Conservation (phyloP, 2,797 vertebrate genomes). For the Sphaeramia orbicularis region DNA sequence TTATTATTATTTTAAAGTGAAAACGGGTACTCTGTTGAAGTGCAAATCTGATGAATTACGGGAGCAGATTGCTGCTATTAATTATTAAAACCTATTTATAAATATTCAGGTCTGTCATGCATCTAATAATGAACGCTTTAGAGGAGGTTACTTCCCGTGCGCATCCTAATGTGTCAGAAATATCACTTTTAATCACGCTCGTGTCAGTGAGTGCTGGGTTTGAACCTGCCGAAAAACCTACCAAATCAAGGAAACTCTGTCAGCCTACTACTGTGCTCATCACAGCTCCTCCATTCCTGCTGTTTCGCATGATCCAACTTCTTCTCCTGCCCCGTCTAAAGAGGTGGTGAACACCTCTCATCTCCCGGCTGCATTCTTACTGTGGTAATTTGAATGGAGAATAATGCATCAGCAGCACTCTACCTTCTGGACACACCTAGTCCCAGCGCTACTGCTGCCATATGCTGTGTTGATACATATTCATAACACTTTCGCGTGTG, state of each 20-base stretch:
- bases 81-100: slow-evolving; percentile 99
- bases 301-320: slow-evolving; percentile 57
- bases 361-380: slow-evolving; percentile 70
- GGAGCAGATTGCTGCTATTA: slow-evolving; percentile 99
- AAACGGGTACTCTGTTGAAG: slow-evolving; percentile 91
- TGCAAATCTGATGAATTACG: slow-evolving; percentile 92
- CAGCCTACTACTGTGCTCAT: slow-evolving; percentile 66
- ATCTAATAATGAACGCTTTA: slow-evolving; percentile 91
- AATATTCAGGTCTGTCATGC: slow-evolving; percentile 99
- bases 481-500: slow-evolving; percentile 81
- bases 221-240: slow-evolving; percentile 67
- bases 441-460: slow-evolving; percentile 85
- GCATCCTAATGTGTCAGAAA: slow-evolving; percentile 91
- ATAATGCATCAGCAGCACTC: slow-evolving; percentile 86
- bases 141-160: slow-evolving; percentile 90
- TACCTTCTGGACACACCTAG: slow-evolving; percentile 89
- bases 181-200: slow-evolving; percentile 89
- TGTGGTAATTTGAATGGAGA: slow-evolving; percentile 81
- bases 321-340: slow-evolving; percentile 64
- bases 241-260: slow-evolving; percentile 74
- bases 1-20: slow-evolving; percentile 92
- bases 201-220: slow-evolving; percentile 79
- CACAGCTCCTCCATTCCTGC: slow-evolving; percentile 56
- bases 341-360: slow-evolving; percentile 63
- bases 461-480: slow-evolving; percentile 88